phyloP scores from a whole-genome alignment of 2,888 invertebrate species.

The Monoplex corrugatus region DNA sequence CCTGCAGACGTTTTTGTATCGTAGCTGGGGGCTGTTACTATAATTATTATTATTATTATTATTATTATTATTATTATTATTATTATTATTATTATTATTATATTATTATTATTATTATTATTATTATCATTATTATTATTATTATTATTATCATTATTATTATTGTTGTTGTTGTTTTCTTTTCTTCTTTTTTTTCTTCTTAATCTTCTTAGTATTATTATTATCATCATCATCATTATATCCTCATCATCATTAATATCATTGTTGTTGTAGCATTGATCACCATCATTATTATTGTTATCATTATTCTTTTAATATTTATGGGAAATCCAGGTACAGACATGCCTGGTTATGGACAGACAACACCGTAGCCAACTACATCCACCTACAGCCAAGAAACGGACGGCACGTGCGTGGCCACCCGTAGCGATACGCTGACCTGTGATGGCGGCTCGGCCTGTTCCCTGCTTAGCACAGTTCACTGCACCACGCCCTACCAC shows the following conservation, averaged over 20 bases:
- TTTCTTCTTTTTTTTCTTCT: constrained; percentile 2
- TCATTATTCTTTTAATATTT: no score
- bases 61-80: no score
- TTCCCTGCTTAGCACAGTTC: background rate
- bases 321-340: background rate
- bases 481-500: background rate
- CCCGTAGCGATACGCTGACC: background rate
- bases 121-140: no score
- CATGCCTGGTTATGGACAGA: constrained; percentile 30
- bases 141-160: no score
- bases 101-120: no score
- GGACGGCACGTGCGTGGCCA: constrained; percentile 21
- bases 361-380: constrained; percentile 25
- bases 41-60: no score
- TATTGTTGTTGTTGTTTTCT: background rate
- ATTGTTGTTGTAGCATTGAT: background rate
- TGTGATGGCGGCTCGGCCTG: background rate
- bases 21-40: no score
- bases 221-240: background rate
- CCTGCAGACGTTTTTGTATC: no score
- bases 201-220: background rate
- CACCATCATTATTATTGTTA: background rate
- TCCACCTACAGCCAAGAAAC: constrained; percentile 15
- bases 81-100: no score
- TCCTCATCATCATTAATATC: no score